Evolutionary conservation across 2,113 vertebrate genomes (phyloP), one percentile per base, ranked within the genome.

Genomic region (Scortum barcoo): DNA sequence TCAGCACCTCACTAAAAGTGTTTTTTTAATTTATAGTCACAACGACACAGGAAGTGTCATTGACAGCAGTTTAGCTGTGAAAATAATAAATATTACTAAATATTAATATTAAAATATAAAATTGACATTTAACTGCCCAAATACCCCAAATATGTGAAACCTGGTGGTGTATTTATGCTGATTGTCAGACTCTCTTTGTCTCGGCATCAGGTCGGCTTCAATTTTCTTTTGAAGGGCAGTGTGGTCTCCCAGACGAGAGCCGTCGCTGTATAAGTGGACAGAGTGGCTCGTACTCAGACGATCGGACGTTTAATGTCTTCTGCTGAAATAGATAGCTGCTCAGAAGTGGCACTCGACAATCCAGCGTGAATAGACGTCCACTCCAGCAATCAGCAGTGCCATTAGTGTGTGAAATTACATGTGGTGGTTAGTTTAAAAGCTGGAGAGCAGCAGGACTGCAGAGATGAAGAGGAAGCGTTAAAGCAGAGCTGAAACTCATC

Each of bases 351-450:
- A 19, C 80, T 87, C 62, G 60, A 72, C 58, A 22, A 9, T 67
- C 71, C 36, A 0, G 26, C 53, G 19, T 67, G 46, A 80, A 67
- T 13, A 56, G 46, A 61, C 8, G 74, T 71, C 82, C 85, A 87
- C 88, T 89, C 53, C 0, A 51, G 78, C 58, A 89, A 87, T 89
- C 88, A 87, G 72, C 62, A 0, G 6, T 7, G 11, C 46, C 28
- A 10, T 72, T 38, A 77, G 60, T 38, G 65, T 40, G 58, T 61
- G 66, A 68, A 53, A 79, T 74, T 12, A 70, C 42, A 66, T 51
- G 70, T 4, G 2, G 66, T 17, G 70, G 48, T 57, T 6, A 40
- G 53, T 50, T 50, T 51, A 33, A 66, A 22, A 10, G 26, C 68
- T 26, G 54, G 11, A 46, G 58, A 61, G 79, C 60, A 30, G 42